Percentiles rank a stretch among this genome's conserved stretches.
These are phyloP conservation scores for Taxidea taxus DNA, from an alignment of 2,113 vertebrate genomes.

Conservation along the genomic window DNA sequence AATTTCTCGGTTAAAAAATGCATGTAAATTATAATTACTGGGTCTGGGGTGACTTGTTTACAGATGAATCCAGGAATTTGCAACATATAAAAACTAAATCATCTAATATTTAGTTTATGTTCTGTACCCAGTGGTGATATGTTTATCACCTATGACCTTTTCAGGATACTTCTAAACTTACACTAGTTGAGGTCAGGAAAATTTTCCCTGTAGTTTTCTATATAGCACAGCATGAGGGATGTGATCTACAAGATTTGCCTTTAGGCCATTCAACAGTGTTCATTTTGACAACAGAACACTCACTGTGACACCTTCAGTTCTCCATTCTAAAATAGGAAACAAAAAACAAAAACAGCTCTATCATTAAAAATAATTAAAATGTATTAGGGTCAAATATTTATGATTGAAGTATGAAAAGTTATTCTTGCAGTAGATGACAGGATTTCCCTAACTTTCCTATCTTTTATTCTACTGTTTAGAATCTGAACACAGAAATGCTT, in stretches of 20 bases:
- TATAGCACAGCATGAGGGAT: not conserved
- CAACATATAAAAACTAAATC: not conserved
- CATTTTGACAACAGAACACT: not conserved
- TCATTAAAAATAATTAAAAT: not conserved
- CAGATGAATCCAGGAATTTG: conserved; percentile 26
- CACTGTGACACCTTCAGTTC: not conserved
- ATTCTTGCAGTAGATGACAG: not conserved
- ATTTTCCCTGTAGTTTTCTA: not conserved
- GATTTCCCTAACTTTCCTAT: not conserved
- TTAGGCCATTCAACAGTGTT: not conserved
- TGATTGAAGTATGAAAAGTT: not conserved
- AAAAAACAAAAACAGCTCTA: not conserved
- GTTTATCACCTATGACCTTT: not conserved
- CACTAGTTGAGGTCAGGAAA: not conserved
- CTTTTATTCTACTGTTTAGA: conserved; percentile 20
- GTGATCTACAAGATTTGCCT: not conserved
- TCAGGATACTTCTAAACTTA: not conserved
- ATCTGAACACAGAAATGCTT: conserved; percentile 27
- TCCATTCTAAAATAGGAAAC: not conserved
- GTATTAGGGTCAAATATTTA: not conserved
- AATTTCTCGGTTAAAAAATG: not conserved
- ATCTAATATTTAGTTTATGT: not conserved
- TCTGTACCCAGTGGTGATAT: not conserved
- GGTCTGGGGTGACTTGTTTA: not conserved
- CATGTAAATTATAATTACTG: conserved; percentile 2